phyloP scores from a whole-genome alignment of 2,797 vertebrate species.

The Poecile montanus region DNA sequence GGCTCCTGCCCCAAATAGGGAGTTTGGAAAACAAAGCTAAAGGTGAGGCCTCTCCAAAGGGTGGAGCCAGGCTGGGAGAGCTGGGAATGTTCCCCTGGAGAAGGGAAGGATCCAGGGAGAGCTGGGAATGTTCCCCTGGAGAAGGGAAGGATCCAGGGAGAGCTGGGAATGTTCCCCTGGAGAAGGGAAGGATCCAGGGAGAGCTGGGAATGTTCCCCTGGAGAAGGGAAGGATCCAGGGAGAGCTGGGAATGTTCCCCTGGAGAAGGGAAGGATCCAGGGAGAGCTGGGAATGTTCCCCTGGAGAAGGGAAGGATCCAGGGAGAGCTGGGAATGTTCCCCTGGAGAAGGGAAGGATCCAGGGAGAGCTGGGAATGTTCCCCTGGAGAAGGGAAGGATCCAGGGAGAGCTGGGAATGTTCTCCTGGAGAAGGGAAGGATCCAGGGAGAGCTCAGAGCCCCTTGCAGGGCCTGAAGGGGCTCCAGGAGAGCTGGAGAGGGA shows the following conservation, averaged over 20 bases:
- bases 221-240: not conserved
- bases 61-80: not conserved
- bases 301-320: not conserved
- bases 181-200: not conserved
- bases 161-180: not conserved
- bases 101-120: not conserved
- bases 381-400: no score
- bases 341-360: not conserved
- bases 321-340: not conserved
- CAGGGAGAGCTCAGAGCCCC: not conserved
- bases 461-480: not conserved
- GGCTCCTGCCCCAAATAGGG: not conserved
- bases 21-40: accelerated
- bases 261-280: not conserved
- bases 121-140: no score
- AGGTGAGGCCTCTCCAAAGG: not conserved
- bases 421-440: no score
- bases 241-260: not conserved
- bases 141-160: no score
- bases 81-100: not conserved
- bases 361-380: no score
- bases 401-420: no score
- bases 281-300: not conserved
- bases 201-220: not conserved
- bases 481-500: not conserved